Evolutionary conservation across 2,113 vertebrate species (phyloP).

Genomic region (Apeltes quadracus): DNA sequence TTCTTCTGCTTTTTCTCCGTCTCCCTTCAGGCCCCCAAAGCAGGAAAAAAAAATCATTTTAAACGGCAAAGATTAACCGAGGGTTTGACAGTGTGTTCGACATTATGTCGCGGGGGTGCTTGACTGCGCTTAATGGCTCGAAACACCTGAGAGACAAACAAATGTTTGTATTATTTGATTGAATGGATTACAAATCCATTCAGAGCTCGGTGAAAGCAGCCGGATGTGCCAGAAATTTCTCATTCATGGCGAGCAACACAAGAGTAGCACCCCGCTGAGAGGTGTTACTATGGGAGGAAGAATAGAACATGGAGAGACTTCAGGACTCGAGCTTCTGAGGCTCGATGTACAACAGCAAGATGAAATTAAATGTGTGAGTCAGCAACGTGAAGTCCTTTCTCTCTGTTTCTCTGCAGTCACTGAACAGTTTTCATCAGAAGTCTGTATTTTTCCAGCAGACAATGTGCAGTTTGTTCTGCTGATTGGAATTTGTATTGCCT

Average conservation of each 20-base stretch:
- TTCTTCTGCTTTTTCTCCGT: conserved; percentile 17
- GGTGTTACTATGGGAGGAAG: conserved; percentile 33
- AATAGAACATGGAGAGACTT: conserved; percentile 25
- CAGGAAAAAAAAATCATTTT: conserved; percentile 22
- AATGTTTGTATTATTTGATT: conserved; percentile 26
- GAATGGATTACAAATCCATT: conserved; percentile 41
- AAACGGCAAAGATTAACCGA: conserved; percentile 13
- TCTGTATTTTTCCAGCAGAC: neutral
- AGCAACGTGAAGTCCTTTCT: neutral
- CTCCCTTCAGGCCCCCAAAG: neutral
- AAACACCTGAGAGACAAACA: conserved; percentile 17
- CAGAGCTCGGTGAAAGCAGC: conserved; percentile 45
- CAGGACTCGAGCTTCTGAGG: conserved; percentile 31
- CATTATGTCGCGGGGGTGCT: conserved; percentile 5
- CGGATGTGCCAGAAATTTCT: conserved; percentile 35
- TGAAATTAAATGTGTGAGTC: conserved; percentile 1
- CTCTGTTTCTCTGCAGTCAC: neutral
- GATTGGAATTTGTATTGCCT: neutral
- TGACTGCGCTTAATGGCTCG: conserved; percentile 27
- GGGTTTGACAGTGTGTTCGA: conserved; percentile 11
- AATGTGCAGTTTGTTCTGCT: neutral
- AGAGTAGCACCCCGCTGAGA: conserved; percentile 16
- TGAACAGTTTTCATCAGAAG: neutral
- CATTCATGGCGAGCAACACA: conserved; percentile 50
- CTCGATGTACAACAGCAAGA: conserved; percentile 16